Evolutionary conservation across 1,140 invertebrate genomes (phyloP).

Genomic region (Drosophila rhopaloa): DNA sequence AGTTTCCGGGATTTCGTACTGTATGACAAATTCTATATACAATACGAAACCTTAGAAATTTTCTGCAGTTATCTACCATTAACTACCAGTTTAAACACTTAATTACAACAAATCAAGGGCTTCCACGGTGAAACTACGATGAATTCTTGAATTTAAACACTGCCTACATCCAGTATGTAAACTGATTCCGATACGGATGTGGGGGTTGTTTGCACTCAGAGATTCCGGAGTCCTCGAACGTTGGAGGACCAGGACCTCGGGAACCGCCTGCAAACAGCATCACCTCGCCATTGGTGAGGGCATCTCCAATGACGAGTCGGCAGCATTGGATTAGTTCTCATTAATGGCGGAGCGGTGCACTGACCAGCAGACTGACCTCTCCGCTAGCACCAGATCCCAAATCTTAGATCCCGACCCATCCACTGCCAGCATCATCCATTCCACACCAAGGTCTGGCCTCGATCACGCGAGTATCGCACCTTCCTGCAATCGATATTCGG

Average conservation of each 20-base stretch:
- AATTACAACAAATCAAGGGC: background rate
- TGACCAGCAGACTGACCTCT: background rate
- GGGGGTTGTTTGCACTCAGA: slow-evolving; percentile 41
- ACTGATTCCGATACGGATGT: slow-evolving; percentile 38
- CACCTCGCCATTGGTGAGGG: slow-evolving; percentile 54
- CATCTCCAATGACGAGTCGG: slow-evolving; percentile 49
- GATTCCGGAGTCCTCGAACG: slow-evolving; percentile 9
- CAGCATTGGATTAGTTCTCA: slow-evolving; percentile 74
- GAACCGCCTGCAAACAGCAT: background rate
- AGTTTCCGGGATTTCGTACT: slow-evolving; percentile 49
- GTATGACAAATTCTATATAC: slow-evolving; percentile 36
- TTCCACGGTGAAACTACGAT: background rate
- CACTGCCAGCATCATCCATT: too few relatives aligned
- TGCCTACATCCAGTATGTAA: slow-evolving; percentile 55
- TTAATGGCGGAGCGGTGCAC: slow-evolving; percentile 45
- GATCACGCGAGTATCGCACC: slow-evolving; percentile 57
- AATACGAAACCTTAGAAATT: slow-evolving; percentile 56
- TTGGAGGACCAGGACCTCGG: background rate
- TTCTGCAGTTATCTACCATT: slow-evolving; percentile 35
- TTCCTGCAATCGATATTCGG: slow-evolving; percentile 20
- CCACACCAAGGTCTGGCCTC: slow-evolving; percentile 10
- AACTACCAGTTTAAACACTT: background rate
- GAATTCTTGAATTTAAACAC: slow-evolving; percentile 54
- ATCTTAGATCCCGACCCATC: too few relatives aligned
- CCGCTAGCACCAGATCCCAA: too few relatives aligned